Percentiles rank a stretch among this genome's conserved stretches.
phyloP scores from a whole-genome alignment of 1,140 invertebrate species.

The Drosophila burlai region DNA sequence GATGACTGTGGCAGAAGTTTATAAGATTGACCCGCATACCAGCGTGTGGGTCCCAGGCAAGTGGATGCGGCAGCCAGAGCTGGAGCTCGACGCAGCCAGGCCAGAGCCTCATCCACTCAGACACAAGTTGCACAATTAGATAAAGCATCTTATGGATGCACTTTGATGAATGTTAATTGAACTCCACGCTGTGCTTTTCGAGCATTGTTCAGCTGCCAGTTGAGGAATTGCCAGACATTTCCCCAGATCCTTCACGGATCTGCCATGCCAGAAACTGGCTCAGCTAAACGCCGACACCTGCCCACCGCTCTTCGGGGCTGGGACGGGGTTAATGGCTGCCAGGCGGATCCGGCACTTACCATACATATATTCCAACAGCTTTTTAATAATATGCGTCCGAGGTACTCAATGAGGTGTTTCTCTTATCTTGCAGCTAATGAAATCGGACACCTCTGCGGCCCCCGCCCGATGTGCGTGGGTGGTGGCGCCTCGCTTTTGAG shows the following conservation, averaged over 20 bases:
- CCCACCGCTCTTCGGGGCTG: constrained; percentile 7
- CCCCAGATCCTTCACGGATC: constrained; percentile 61
- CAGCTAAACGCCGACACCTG: constrained; percentile 34
- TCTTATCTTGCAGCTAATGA: constrained; percentile 75
- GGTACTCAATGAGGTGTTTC: constrained; percentile 28
- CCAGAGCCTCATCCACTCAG: constrained; percentile 25
- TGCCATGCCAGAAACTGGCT: constrained; percentile 46
- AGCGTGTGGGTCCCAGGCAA: constrained; percentile 52
- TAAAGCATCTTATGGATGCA: constrained; percentile 67
- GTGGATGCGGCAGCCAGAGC: constrained; percentile 21
- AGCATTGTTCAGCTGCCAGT: constrained; percentile 49
- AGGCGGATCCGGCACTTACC: constrained; percentile 29
- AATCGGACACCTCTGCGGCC: constrained; percentile 60
- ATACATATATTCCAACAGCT: constrained; percentile 28
- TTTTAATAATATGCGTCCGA: constrained; percentile 54
- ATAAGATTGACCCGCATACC: constrained; percentile 78
- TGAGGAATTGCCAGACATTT: constrained; percentile 52
- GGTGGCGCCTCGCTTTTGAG: constrained; percentile 48
- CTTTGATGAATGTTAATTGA: constrained; percentile 80
- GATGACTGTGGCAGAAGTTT: constrained; percentile 66
- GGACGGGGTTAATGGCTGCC: constrained; percentile 33
- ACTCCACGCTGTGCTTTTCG: constrained; percentile 55
- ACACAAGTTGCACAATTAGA: constrained; percentile 71
- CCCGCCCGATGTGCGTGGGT: constrained; percentile 42
- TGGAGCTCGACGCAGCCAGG: not conserved